These are phyloP conservation scores for Drepana arcuata DNA, from an alignment of 1,140 invertebrate genomes.

Conservation along the genomic window DNA sequence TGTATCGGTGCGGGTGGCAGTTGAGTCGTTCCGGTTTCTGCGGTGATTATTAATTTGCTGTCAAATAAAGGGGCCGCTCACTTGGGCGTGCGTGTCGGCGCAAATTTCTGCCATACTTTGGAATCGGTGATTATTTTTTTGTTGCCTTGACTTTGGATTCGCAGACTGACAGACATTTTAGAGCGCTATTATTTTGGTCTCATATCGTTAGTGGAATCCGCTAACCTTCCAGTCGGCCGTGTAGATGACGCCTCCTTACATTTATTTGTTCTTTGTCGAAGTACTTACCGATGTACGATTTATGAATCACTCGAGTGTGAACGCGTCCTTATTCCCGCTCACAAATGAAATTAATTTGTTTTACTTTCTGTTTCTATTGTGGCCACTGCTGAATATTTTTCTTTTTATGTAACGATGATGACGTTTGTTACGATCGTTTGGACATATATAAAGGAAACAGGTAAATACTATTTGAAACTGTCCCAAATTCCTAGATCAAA, in stretches of 20 bases:
- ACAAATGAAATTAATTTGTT: too few species aligned
- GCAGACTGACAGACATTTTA: conserved; percentile 56
- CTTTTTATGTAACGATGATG: too few species aligned
- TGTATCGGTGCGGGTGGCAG: conserved; percentile 27
- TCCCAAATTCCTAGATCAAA: too few species aligned
- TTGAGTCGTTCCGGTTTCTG: conserved; percentile 49
- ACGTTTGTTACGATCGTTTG: too few species aligned
- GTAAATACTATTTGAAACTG: too few species aligned
- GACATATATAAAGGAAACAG: too few species aligned
- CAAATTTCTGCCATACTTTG: conserved; percentile 69
- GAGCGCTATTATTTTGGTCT: conserved; percentile 34
- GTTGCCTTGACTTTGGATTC: conserved; percentile 52
- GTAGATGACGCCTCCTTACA: conserved; percentile 1
- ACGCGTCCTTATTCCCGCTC: too few species aligned
- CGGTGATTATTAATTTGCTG: conserved; percentile 68
- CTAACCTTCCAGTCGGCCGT: conserved; percentile 1
- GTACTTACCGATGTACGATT: too few species aligned
- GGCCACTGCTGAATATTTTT: too few species aligned
- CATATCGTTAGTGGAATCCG: conserved; percentile 29
- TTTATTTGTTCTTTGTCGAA: too few species aligned
- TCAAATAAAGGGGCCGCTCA: conserved; percentile 69
- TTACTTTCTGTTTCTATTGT: too few species aligned
- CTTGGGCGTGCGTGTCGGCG: conserved; percentile 66
- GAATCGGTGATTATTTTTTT: conserved; percentile 65
- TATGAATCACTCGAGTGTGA: too few species aligned